Evolutionary conservation across 53 echinoderm and acorn worm species (phyloP).

Genomic region (Apostichopus leukothele): DNA sequence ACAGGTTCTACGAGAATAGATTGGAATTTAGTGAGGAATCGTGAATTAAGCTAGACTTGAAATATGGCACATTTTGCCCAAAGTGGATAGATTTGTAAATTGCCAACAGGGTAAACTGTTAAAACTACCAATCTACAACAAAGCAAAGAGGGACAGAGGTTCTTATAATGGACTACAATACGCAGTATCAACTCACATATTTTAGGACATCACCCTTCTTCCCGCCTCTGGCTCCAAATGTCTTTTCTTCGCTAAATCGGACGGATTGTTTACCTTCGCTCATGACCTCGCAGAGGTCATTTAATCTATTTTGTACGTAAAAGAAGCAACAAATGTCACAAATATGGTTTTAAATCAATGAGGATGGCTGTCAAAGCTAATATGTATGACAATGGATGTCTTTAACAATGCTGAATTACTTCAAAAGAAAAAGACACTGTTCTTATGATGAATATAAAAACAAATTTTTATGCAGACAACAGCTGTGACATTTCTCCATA

Average conservation of each 20-base stretch:
- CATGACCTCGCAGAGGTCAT: constrained; percentile 68
- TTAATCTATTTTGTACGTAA: constrained; percentile 54
- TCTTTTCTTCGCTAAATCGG: constrained; percentile 86
- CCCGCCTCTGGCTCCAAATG: constrained; percentile 83
- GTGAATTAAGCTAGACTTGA: background rate
- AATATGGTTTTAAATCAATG: too few species aligned
- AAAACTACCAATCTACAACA: background rate
- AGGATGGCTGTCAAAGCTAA: too few species aligned
- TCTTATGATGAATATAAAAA: too few species aligned
- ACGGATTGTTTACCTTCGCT: constrained; percentile 79
- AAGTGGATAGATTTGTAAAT: background rate
- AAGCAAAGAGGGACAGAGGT: too few species aligned
- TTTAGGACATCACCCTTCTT: constrained; percentile 94
- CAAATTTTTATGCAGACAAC: too few species aligned
- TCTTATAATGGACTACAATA: too few species aligned
- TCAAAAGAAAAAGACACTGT: too few species aligned
- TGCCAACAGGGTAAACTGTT: background rate
- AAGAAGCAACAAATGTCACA: background rate
- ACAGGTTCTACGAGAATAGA: too few species aligned
- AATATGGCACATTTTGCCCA: background rate
- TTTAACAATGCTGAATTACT: too few species aligned
- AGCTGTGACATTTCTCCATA: too few species aligned
- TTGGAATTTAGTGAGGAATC: too few species aligned
- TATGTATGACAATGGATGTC: too few species aligned
- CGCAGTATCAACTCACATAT: constrained; percentile 61